phyloP scores from a whole-genome alignment of 2,888 invertebrate species.

The Craniophora ligustri region DNA sequence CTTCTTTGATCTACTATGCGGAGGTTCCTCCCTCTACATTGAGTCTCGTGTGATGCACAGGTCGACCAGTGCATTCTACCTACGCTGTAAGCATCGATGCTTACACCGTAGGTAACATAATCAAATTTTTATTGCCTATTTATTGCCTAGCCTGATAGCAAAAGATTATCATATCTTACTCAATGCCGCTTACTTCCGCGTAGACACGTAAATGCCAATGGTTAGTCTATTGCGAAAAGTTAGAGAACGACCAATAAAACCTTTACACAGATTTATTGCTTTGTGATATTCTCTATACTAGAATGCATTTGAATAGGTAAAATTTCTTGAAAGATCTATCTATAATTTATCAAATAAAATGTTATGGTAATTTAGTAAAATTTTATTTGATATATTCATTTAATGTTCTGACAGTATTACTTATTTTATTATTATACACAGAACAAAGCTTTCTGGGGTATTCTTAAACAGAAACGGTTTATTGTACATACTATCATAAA shows the following conservation, averaged over 20 bases:
- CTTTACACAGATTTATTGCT: constrained; percentile 11
- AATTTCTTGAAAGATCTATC: too few relatives aligned
- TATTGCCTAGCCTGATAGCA: constrained; percentile 18
- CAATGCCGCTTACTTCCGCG: constrained; percentile 31
- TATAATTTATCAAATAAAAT: too few relatives aligned
- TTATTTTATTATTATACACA: too few relatives aligned
- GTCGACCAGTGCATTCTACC: too few relatives aligned
- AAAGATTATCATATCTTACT: constrained; percentile 28
- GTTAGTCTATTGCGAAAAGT: constrained; percentile 22
- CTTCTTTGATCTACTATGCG: too few relatives aligned
- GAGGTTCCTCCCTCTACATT: too few relatives aligned
- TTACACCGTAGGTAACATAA: not conserved
- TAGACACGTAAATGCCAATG: constrained; percentile 20
- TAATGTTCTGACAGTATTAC: too few relatives aligned
- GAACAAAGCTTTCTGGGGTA: not conserved
- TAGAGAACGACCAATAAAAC: constrained; percentile 20
- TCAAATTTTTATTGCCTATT: constrained; percentile 2
- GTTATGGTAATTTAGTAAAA: too few relatives aligned
- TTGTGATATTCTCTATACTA: not conserved
- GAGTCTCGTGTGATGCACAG: not conserved
- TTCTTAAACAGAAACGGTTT: constrained; percentile 1
- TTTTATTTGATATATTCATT: too few relatives aligned
- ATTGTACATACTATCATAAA: constrained; percentile 1
- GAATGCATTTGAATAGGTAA: too few relatives aligned
- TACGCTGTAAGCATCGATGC: too few relatives aligned